Evolutionary conservation across 2,113 vertebrate species (phyloP).

Genomic region (Albula goreensis): DNA sequence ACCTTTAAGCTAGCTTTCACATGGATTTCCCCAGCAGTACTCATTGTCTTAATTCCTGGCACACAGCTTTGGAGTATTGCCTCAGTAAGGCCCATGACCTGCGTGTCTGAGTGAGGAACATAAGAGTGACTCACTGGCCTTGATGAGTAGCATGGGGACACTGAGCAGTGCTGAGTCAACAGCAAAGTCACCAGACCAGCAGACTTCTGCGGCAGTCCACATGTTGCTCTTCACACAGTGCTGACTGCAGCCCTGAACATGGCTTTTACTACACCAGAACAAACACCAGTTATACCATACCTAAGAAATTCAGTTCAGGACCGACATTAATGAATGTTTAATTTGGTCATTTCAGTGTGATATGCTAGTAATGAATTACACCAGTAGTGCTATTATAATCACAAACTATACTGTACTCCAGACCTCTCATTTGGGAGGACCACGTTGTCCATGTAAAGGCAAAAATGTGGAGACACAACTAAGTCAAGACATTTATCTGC

Average conservation of each 20-base stretch:
- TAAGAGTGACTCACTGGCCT: background rate
- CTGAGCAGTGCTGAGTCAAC: background rate
- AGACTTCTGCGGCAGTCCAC: background rate
- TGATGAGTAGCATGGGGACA: background rate
- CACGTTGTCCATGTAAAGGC: background rate
- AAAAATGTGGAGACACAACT: background rate
- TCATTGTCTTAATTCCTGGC: background rate
- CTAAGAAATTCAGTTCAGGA: too few species aligned
- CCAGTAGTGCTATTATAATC: too few species aligned
- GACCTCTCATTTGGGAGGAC: too few species aligned
- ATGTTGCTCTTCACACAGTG: background rate
- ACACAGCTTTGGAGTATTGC: background rate
- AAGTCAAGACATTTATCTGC: background rate
- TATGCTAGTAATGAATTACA: too few species aligned
- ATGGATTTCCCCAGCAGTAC: background rate
- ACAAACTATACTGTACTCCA: too few species aligned
- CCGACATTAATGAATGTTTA: too few species aligned
- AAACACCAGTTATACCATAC: too few species aligned
- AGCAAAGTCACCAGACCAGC: background rate
- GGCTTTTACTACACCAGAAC: too few species aligned
- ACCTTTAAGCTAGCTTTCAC: background rate
- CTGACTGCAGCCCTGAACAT: background rate
- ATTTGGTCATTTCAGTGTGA: too few species aligned
- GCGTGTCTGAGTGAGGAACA: background rate
- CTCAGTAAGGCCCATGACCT: background rate